phyloP scores from a whole-genome alignment of 2,888 invertebrate genomes.

The Meteorus cinctellus region DNA sequence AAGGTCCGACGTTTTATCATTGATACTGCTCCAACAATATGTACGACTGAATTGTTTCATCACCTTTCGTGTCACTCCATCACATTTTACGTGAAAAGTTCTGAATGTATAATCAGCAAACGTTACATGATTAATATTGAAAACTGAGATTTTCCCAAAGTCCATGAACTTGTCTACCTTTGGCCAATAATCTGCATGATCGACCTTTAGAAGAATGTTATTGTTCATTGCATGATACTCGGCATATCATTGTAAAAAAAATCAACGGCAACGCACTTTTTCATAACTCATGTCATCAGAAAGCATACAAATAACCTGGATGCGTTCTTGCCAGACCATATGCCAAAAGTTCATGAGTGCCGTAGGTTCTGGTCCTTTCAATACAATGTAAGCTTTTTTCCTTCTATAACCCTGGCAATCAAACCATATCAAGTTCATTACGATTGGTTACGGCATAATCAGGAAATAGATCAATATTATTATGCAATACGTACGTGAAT shows the following conservation, averaged over 20 bases:
- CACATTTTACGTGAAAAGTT: slow-evolving; percentile 61
- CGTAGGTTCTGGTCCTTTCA: slow-evolving; percentile 69
- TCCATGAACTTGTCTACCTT: slow-evolving; percentile 69
- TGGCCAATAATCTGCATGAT: slow-evolving; percentile 76
- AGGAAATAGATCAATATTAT: too few species aligned
- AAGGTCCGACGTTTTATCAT: background rate
- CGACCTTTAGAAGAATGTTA: slow-evolving; percentile 65
- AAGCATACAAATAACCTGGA: slow-evolving; percentile 74
- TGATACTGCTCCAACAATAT: too few species aligned
- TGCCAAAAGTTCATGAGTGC: slow-evolving; percentile 73
- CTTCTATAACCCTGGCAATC: slow-evolving; percentile 55
- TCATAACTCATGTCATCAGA: slow-evolving; percentile 74
- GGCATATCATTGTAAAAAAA: slow-evolving; percentile 29
- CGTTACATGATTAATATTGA: slow-evolving; percentile 62
- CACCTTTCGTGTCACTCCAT: slow-evolving; percentile 65
- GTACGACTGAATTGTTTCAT: background rate
- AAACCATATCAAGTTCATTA: background rate
- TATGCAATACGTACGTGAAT: background rate
- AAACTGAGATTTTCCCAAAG: slow-evolving; percentile 68
- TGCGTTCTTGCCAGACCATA: slow-evolving; percentile 75
- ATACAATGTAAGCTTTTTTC: slow-evolving; percentile 66
- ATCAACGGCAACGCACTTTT: slow-evolving; percentile 63
- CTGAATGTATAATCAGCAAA: slow-evolving; percentile 70
- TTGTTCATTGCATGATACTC: background rate
- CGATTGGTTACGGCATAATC: too few species aligned